phyloP scores from a whole-genome alignment of 1,140 invertebrate species.

The Acromyrmex charruanus region DNA sequence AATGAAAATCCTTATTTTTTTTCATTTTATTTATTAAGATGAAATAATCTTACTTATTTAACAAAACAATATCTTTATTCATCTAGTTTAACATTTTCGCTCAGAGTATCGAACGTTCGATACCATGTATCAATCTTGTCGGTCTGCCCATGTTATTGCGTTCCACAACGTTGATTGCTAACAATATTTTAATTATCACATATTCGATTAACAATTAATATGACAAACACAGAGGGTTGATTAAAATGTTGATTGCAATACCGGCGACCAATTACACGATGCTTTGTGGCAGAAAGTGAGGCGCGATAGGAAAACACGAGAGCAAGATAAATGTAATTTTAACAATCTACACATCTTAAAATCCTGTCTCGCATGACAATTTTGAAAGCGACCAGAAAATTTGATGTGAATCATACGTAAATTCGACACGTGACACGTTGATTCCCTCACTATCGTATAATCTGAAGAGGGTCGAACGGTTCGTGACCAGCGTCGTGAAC shows the following conservation, averaged over 20 bases:
- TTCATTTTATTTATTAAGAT: neutral
- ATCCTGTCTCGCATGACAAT: slow-evolving; percentile 33
- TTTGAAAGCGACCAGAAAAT: slow-evolving; percentile 44
- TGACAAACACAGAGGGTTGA: slow-evolving; percentile 29
- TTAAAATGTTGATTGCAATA: slow-evolving; percentile 59
- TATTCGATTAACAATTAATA: slow-evolving; percentile 62
- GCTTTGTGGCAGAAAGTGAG: slow-evolving; percentile 12
- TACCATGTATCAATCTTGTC: neutral
- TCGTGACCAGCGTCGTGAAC: slow-evolving; percentile 67
- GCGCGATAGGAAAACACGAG: slow-evolving; percentile 13
- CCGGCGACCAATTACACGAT: slow-evolving; percentile 31
- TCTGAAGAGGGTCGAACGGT: slow-evolving; percentile 42
- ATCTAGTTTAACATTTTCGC: neutral
- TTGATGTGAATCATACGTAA: slow-evolving; percentile 56
- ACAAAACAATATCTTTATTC: neutral
- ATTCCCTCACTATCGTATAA: slow-evolving; percentile 45
- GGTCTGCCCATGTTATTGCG: neutral
- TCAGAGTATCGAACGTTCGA: slow-evolving; percentile 18
- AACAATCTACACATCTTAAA: slow-evolving; percentile 24
- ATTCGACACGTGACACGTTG: slow-evolving; percentile 65
- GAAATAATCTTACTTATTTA: no score
- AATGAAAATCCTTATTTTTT: neutral
- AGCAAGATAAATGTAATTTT: slow-evolving; percentile 38
- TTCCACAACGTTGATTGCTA: slow-evolving; percentile 29
- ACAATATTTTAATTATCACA: slow-evolving; percentile 54